phyloP scores from a whole-genome alignment of 2,888 invertebrate species.

The Chorisops tibialis region DNA sequence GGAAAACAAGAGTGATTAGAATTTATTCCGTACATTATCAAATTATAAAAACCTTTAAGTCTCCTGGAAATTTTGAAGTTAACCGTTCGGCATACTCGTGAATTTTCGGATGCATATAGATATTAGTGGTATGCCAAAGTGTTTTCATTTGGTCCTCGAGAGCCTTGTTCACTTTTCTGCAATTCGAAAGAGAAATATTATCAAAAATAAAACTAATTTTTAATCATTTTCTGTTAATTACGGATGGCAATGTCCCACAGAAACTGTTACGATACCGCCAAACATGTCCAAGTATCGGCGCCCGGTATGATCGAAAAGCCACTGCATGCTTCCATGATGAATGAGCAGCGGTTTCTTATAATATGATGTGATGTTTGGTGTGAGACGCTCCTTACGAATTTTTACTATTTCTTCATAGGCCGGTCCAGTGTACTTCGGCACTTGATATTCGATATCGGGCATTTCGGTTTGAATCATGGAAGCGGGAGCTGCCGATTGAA shows the following conservation, averaged over 20 bases:
- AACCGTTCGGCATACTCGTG: conserved; percentile 88
- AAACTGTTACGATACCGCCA: conserved; percentile 95
- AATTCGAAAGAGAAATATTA: too few species aligned
- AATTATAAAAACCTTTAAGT: conserved; percentile 88
- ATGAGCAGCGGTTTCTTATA: conserved; percentile 82
- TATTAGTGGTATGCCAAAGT: conserved; percentile 89
- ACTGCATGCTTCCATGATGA: conserved; percentile 86
- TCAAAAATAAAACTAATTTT: too few species aligned
- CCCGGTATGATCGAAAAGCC: conserved; percentile 84
- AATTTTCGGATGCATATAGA: conserved; percentile 86
- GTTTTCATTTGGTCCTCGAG: conserved; percentile 73
- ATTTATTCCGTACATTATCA: too few species aligned
- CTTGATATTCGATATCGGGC: conserved; percentile 41
- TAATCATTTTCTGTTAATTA: conserved; percentile 56
- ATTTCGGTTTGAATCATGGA: conserved; percentile 40
- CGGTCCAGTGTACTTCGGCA: conserved; percentile 57
- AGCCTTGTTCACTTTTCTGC: conserved; percentile 79
- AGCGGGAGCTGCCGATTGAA: conserved; percentile 35
- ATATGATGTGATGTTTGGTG: conserved; percentile 67
- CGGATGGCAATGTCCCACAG: conserved; percentile 98
- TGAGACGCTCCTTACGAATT: conserved; percentile 62
- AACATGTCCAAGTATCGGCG: conserved; percentile 90
- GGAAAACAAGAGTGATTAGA: too few species aligned
- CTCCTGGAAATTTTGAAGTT: conserved; percentile 74
- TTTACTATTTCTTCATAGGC: conserved; percentile 58